These are phyloP conservation scores for Microtus oregoni DNA, from an alignment of 2,113 vertebrate genomes.

Conservation along the genomic window DNA sequence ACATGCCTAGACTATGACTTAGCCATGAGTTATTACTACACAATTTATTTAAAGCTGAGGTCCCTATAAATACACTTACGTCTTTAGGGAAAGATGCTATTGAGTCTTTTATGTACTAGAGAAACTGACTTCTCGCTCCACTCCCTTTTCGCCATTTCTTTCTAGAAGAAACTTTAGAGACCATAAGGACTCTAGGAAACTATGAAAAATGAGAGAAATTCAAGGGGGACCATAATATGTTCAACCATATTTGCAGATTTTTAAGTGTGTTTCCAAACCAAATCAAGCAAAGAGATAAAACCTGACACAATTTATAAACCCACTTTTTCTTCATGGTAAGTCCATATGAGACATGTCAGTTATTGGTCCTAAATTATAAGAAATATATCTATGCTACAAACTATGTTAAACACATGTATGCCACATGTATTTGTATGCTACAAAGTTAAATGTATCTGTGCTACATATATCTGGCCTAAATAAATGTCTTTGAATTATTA, in stretches of 20 bases:
- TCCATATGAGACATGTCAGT: not conserved
- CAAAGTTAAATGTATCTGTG: not conserved
- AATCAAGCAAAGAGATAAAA: not conserved
- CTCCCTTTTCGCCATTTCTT: not conserved
- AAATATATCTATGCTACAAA: not conserved
- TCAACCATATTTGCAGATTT: not conserved
- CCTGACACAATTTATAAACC: not conserved
- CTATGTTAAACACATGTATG: no score
- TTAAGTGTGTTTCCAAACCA: not conserved
- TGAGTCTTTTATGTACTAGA: not conserved
- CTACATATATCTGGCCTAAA: not conserved
- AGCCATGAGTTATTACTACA: not conserved
- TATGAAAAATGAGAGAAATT: not conserved
- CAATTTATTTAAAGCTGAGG: conserved; percentile 35
- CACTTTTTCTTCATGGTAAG: not conserved
- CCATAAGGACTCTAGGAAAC: not conserved
- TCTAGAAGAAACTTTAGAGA: conserved; percentile 23
- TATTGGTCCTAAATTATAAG: not conserved
- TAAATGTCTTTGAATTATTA: not conserved
- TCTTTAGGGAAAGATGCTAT: not conserved
- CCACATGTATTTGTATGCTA: not conserved
- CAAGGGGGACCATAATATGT: not conserved
- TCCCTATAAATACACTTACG: not conserved
- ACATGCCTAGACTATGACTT: not conserved
- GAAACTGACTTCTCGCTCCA: not conserved